Evolutionary conservation across 2,113 vertebrate species (phyloP), one percentile per base, ranked within the genome.

Genomic region (Uria aalge): DNA sequence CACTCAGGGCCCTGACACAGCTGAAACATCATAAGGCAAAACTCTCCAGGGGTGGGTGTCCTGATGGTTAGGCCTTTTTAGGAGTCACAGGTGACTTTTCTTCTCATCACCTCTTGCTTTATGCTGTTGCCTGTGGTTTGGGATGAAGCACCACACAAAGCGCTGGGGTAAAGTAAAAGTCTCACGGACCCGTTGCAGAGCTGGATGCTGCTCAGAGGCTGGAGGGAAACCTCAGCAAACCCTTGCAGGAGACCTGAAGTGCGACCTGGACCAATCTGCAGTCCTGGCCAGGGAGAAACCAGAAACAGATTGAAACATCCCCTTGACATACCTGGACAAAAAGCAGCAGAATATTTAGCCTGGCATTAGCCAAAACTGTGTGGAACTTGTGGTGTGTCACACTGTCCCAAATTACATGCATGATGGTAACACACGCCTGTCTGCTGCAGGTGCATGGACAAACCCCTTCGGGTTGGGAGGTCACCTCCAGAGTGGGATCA

Each of bases 351-450:
- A 22, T 45, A 38, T 62, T 71, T 36, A 7, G 5, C 32, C 43
- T 67, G 45, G 48, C 6, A 5, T 34, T 21, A 60, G 23, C 18
- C 62, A 56, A 41, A 43, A 22, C 30, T 3, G 0, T 16, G 30
- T 27, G 59, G n/a, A 53, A 18, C 38, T 7, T 53, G 71, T 27
- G 48, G 7, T 13, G 15, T 76, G 40, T 72, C 63, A 47, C 52
- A 1, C 18, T 45, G 67, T 55, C 75, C 66, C 26, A n/a, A 15
- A 17, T 24, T 4, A 47, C 0, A 0, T 40, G 22, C 3, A 12
- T 24, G 17, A 29, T 23, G 20, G 20, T 47, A 17, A 50, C 24
- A 6, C 0, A 0, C 6, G 4, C 40, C 56, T 59, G 34, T 12
- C 47, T 78, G 69, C 47, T 82, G 7, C 0, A 1, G 1, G 8